phyloP scores from a whole-genome alignment of 2,113 vertebrate genomes.

The Hemicordylus capensis region DNA sequence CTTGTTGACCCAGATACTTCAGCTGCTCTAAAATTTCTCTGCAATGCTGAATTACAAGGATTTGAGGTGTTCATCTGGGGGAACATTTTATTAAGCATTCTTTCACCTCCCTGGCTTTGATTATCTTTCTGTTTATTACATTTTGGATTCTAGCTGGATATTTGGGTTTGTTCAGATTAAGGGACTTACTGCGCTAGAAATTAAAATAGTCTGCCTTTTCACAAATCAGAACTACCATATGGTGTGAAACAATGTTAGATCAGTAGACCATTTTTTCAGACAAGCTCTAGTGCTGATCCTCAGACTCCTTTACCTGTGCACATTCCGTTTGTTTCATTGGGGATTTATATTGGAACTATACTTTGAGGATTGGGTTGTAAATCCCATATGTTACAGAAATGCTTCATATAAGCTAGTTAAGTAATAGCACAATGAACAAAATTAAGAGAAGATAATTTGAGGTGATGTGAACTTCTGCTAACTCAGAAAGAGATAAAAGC shows the following conservation, averaged over 20 bases:
- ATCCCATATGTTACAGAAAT: conserved; percentile 23
- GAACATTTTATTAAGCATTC: not conserved
- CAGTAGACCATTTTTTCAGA: conserved; percentile 36
- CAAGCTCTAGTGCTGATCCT: conserved; percentile 31
- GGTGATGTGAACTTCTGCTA: conserved; percentile 14
- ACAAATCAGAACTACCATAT: conserved; percentile 4
- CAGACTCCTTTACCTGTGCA: not conserved
- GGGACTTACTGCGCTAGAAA: conserved; percentile 59
- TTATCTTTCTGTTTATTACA: conserved; percentile 21
- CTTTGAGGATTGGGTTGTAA: not conserved
- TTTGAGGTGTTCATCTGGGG: not conserved
- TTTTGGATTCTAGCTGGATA: conserved; percentile 39
- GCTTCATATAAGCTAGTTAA: conserved; percentile 58
- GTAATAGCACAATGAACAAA: conserved; percentile 22
- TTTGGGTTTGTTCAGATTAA: conserved; percentile 60
- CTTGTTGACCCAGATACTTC: not conserved
- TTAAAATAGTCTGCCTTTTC: conserved; percentile 38
- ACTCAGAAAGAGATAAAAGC: conserved; percentile 13
- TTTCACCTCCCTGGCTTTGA: conserved; percentile 7
- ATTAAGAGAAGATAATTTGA: not conserved
- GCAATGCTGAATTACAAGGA: fast-evolving
- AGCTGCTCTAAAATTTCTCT: fast-evolving
- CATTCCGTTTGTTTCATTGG: not conserved
- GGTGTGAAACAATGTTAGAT: conserved; percentile 26
- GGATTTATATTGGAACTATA: not conserved